Evolutionary conservation across 1,140 invertebrate genomes (phyloP).

Genomic region (Samia ricini): DNA sequence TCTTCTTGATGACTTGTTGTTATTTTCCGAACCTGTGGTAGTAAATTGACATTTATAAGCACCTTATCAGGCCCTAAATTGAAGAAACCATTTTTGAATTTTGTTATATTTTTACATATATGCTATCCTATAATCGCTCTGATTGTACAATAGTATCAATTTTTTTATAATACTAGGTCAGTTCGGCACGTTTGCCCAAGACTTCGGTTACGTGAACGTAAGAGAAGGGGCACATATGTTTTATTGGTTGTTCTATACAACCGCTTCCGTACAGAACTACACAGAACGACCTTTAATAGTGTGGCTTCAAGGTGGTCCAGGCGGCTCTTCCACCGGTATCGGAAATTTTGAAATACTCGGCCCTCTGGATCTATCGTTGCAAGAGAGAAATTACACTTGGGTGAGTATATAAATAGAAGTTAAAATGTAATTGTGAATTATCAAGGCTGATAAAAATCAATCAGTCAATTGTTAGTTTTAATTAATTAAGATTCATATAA

Average conservation of each 20-base stretch:
- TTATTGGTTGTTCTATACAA: slow-evolving; percentile 89
- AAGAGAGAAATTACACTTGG: slow-evolving; percentile 86
- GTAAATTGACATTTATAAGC: too few species aligned
- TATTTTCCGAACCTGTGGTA: too few species aligned
- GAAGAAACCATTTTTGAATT: too few species aligned
- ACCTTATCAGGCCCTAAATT: too few species aligned
- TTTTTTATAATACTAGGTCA: slow-evolving; percentile 33
- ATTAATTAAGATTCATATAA: too few species aligned
- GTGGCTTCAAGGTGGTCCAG: slow-evolving; percentile 89
- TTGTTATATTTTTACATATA: too few species aligned
- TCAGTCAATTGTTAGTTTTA: too few species aligned
- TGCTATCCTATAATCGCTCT: too few species aligned
- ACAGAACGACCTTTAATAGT: slow-evolving; percentile 84
- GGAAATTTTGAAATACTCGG: slow-evolving; percentile 90
- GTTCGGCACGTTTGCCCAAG: slow-evolving; percentile 60
- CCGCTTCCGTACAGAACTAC: slow-evolving; percentile 76
- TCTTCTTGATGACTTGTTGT: too few species aligned
- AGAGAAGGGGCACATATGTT: slow-evolving; percentile 87
- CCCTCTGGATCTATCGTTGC: slow-evolving; percentile 82
- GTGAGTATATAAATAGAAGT: slow-evolving; percentile 68
- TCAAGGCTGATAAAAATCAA: too few species aligned
- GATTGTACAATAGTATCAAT: background rate
- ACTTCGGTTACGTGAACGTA: slow-evolving; percentile 78
- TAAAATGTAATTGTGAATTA: too few species aligned
- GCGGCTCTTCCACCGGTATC: slow-evolving; percentile 85